A percentile compares a stretch with the other conserved stretches of the same genome.
Evolutionary conservation across 92 coral and sea anemone genomes (phyloP).

Genomic region (Parazoanthus darwini): DNA sequence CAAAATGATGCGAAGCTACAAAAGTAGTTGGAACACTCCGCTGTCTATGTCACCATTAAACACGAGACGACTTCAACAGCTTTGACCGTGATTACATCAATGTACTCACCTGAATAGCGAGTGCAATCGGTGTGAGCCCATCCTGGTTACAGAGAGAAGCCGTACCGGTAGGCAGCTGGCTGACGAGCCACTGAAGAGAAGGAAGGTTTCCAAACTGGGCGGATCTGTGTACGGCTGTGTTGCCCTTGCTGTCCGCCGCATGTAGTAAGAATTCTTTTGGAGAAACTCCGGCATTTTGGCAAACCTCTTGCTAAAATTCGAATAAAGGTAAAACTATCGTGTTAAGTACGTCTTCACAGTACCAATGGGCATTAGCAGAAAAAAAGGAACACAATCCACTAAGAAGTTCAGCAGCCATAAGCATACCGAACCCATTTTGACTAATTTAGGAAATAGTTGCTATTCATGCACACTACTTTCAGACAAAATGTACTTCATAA

Average conservation of each 20-base stretch:
- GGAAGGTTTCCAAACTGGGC: slow-evolving; percentile 82
- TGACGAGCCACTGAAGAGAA: slow-evolving; percentile 86
- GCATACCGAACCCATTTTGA: too few species aligned
- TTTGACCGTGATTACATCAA: neutral
- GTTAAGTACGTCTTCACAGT: neutral
- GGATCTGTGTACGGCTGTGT: slow-evolving; percentile 89
- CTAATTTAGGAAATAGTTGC: too few species aligned
- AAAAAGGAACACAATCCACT: too few species aligned
- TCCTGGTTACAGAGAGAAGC: slow-evolving; percentile 75
- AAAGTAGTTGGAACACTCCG: too few species aligned
- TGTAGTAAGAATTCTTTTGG: slow-evolving; percentile 63
- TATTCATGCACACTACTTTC: too few species aligned
- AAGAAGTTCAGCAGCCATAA: too few species aligned
- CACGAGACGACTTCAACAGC: too few species aligned
- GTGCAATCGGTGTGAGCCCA: slow-evolving; percentile 76
- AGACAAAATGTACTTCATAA: too few species aligned
- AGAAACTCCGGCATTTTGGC: slow-evolving; percentile 58
- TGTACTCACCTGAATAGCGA: slow-evolving; percentile 76
- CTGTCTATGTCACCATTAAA: too few species aligned
- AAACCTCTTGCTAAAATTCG: slow-evolving; percentile 69
- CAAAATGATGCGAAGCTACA: too few species aligned
- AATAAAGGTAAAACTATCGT: neutral
- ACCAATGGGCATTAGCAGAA: too few species aligned
- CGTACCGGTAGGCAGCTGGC: slow-evolving; percentile 64
- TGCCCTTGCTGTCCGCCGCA: slow-evolving; percentile 70